Evolutionary conservation across 2,888 invertebrate species (phyloP).

Genomic region (Drosophila stalkeri): DNA sequence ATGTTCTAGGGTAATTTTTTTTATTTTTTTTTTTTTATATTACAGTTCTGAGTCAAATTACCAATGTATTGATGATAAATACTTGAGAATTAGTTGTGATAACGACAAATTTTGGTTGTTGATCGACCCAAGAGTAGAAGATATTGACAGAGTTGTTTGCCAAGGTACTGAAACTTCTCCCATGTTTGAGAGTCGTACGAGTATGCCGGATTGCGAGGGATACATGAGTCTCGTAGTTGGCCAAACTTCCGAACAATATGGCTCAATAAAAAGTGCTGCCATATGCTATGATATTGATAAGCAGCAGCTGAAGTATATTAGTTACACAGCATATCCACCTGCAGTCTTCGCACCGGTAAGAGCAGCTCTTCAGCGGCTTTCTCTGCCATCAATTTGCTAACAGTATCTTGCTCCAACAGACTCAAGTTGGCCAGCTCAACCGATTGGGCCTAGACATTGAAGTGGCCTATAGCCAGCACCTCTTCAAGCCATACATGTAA

Average conservation of each 20-base stretch:
- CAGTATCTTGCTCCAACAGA: neutral
- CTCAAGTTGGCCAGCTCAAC: neutral
- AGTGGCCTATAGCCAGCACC: neutral
- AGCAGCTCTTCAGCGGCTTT: neutral
- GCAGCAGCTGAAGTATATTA: neutral
- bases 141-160: rapidly evolving
- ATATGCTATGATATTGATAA: neutral
- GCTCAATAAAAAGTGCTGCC: neutral
- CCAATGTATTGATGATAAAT: neutral
- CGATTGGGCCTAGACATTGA: neutral
- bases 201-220: neutral
- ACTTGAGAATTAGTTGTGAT: neutral
- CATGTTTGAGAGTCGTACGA: neutral
- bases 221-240: neutral
- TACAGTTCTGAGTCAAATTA: neutral
- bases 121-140: rapidly evolving
- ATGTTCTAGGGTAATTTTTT: too few relatives aligned
- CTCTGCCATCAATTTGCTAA: neutral
- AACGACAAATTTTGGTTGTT: neutral
- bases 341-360: neutral
- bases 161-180: neutral
- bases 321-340: neutral
- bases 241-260: neutral
- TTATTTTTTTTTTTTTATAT: neutral
- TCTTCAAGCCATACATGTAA: neutral